phyloP scores from a whole-genome alignment of 2,888 invertebrate species.

The Himalopsyche kuldschensis region DNA sequence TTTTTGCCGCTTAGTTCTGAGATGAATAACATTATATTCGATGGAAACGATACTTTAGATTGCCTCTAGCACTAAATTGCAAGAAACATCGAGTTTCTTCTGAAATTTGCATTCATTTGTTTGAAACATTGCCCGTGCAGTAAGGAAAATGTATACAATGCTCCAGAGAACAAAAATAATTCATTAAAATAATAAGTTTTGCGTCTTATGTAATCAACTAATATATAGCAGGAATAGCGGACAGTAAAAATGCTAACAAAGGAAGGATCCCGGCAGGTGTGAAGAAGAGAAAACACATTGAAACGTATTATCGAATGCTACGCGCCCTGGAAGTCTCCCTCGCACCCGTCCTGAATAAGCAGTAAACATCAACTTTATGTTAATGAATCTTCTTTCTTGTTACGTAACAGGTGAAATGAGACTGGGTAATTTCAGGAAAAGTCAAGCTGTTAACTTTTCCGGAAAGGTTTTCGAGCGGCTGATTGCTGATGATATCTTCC shows the following conservation, averaged over 20 bases:
- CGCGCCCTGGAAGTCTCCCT: not conserved
- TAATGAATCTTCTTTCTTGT: constrained; percentile 30
- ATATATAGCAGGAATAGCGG: not conserved
- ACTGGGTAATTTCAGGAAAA: constrained; percentile 17
- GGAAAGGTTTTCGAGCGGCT: constrained; percentile 16
- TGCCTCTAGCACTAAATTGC: not conserved
- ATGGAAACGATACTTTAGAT: not conserved
- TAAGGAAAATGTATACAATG: not conserved
- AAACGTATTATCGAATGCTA: not conserved
- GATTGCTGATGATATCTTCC: constrained; percentile 30
- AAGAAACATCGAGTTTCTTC: not conserved
- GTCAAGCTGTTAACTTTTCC: constrained; percentile 11
- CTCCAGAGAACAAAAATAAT: not conserved
- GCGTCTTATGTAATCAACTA: not conserved
- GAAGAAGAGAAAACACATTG: not conserved
- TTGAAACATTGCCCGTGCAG: not conserved
- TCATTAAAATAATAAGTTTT: not conserved
- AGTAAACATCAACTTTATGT: constrained; percentile 29
- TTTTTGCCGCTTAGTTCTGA: too few relatives aligned
- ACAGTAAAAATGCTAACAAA: constrained; percentile 1
- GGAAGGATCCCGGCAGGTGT: not conserved
- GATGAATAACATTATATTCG: too few relatives aligned
- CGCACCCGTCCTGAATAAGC: constrained; percentile 11
- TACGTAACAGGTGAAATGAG: constrained; percentile 28
- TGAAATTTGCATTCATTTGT: not conserved